Base-by-base conservation (phyloP, 2,113 vertebrate genomes). In the Oostethus manadensis region DNA sequence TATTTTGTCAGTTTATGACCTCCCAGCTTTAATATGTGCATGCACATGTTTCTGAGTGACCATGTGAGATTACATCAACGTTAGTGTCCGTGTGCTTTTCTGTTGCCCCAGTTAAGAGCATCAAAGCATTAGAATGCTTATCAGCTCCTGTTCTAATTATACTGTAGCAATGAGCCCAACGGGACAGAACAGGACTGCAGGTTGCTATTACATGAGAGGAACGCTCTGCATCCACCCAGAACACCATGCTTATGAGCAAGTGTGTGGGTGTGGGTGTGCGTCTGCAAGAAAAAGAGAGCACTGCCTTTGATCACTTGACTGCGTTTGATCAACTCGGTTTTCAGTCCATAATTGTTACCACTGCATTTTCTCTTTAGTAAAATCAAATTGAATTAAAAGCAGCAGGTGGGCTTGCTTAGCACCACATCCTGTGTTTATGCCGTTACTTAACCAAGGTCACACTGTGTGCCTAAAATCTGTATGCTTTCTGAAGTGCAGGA, bases 401-500 rank as follows among this genome's bases (percentile, higher is more conserved):
- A 58, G 67, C 83, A 81, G 80, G 64, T 76, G 29, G 29, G 29
- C 29, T 8, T 33, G 76, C 66, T 71, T 23, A 49, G 51, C 57
- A 73, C 64, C 78, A 76, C 76, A 79, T 80, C 75, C 51, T 64
- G 55, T 73, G 63, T 77, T 79, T 76, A 61, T 81, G 46, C 48
- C 15, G 14, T 21, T 35, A 56, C 63, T 51, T 59, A 33, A 33
- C 5, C 29, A 33, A 33, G 29, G 29, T 33, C 29, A 33, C 7
- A 33, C 29, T 33, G 3, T 57, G 47, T 61, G 17, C 1, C 49
- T 60, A 14, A 66, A 2, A 40, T 38, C 8, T 38, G 35, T 38
- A 38, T 1, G 8, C 5, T 10, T 38, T 10, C 35, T 38, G 9
- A 38, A 38, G 35, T 38, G 35, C 8, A 38, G 35, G 9, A 7